Evolutionary conservation across 1,140 invertebrate species (phyloP).

Genomic region (Orius laevigatus): DNA sequence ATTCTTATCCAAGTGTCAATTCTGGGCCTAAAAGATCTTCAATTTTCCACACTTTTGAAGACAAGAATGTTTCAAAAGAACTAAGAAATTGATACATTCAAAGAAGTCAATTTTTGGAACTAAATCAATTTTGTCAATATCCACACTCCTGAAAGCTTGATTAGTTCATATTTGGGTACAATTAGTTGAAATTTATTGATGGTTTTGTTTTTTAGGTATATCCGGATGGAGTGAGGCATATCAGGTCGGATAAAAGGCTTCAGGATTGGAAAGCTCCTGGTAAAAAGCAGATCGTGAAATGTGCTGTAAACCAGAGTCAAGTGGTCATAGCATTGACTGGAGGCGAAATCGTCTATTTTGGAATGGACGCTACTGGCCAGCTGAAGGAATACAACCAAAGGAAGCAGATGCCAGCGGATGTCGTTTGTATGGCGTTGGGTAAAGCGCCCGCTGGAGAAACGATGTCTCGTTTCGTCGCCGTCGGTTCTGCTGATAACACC

Average conservation of each 20-base stretch:
- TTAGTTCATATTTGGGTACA: no score
- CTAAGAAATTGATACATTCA: no score
- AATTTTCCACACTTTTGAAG: no score
- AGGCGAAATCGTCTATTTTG: conserved; percentile 97
- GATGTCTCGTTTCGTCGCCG: conserved; percentile 88
- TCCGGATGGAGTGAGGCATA: conserved; percentile 97
- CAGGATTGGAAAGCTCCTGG: conserved; percentile 99
- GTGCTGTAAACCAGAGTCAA: conserved; percentile 96
- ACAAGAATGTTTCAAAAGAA: no score
- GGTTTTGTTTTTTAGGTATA: conserved; percentile 49
- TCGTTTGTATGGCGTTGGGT: conserved; percentile 96
- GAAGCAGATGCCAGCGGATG: conserved; percentile 91
- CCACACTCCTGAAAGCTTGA: no score
- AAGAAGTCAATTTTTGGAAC: no score
- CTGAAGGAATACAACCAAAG: conserved; percentile 96
- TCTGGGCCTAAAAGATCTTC: no score
- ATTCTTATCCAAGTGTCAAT: no score
- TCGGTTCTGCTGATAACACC: conserved; percentile 91
- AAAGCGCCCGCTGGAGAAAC: conserved; percentile 91
- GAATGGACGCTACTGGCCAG: conserved; percentile 96
- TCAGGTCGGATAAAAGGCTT: conserved; percentile 82
- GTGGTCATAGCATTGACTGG: conserved; percentile 95
- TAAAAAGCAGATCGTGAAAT: conserved; percentile 93
- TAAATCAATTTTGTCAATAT: no score
- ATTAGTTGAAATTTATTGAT: no score